A percentile compares a stretch with the other conserved stretches of the same genome.
Conservation (phyloP, 2,113 vertebrate species). For the Ranitomeya imitator region DNA sequence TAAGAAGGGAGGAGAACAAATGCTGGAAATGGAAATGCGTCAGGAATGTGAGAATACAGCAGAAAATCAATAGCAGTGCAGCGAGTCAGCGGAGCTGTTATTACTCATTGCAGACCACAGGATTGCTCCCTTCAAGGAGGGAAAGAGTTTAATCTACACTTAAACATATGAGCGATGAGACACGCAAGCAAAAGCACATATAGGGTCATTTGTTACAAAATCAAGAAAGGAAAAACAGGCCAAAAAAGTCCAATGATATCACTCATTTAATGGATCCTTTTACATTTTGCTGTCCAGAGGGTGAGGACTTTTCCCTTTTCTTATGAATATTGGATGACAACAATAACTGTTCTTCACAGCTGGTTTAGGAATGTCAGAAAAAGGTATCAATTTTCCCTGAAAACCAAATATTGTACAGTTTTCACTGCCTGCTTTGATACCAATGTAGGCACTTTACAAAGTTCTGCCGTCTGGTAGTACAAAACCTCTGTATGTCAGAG, state of each 20-base stretch:
- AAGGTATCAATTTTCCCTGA: not conserved
- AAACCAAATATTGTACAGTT: not conserved
- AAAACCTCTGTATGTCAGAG: not conserved
- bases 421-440: not conserved
- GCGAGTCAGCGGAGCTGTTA: slow-evolving; percentile 30
- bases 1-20: not conserved
- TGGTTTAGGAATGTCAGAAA: slow-evolving; percentile 2
- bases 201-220: slow-evolving; percentile 22
- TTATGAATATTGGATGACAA: slow-evolving; percentile 19
- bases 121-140: slow-evolving; percentile 33
- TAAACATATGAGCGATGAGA: slow-evolving; percentile 31
- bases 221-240: not conserved
- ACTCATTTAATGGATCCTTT: not conserved
- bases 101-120: slow-evolving; percentile 40
- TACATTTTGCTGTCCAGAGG: not conserved
- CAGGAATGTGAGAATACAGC: slow-evolving; percentile 9
- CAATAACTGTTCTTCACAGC: slow-evolving; percentile 17
- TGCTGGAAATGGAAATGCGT: slow-evolving; percentile 28
- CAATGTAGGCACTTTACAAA: not conserved
- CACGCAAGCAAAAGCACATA: not conserved
- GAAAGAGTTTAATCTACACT: slow-evolving; percentile 43
- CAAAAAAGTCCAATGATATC: not conserved
- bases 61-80: slow-evolving; percentile 39
- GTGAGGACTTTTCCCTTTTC: not conserved
- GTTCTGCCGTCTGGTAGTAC: not conserved